These are phyloP conservation scores for Thamnaconus septentrionalis DNA, from an alignment of 2,113 vertebrate species.

Conservation along the genomic window DNA sequence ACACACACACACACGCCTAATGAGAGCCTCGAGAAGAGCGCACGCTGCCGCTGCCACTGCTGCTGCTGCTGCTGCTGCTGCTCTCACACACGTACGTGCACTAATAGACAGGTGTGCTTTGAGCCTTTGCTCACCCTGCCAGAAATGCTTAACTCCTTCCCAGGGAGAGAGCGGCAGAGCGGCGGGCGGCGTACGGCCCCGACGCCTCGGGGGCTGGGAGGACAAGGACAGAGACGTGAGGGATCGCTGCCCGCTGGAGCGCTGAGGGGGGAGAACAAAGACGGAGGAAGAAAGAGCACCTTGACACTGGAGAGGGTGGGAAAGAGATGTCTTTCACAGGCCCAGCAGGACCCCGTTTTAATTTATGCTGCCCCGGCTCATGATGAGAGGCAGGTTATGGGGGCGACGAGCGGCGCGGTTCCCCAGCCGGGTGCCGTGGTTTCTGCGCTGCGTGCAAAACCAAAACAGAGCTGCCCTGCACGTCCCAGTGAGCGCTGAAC, in stretches of 20 bases:
- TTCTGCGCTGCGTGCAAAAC: no score
- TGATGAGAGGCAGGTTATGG: no score
- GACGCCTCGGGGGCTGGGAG: neutral
- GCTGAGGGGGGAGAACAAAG: no score
- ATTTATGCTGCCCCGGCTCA: neutral
- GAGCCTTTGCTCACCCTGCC: conserved; percentile 44
- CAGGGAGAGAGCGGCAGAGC: conserved; percentile 52
- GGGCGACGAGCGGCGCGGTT: no score
- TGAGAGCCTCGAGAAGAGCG: conserved; percentile 64
- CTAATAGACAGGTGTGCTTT: conserved; percentile 47
- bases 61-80: no score
- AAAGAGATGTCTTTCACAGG: neutral
- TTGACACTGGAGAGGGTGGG: neutral
- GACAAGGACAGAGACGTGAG: no score
- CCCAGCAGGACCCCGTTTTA: neutral
- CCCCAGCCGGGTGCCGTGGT: no score
- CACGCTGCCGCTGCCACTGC: no score
- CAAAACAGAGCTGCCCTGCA: no score
- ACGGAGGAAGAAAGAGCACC: neutral
- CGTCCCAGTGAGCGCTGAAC: no score
- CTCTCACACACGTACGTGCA: conserved; percentile 40
- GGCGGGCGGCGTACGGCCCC: conserved; percentile 8
- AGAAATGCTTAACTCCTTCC: conserved; percentile 48
- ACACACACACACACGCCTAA: conserved; percentile 34
- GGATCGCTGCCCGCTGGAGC: no score